These are phyloP conservation scores for Hesperia comma DNA, from an alignment of 2,888 invertebrate species.

Conservation along the genomic window DNA sequence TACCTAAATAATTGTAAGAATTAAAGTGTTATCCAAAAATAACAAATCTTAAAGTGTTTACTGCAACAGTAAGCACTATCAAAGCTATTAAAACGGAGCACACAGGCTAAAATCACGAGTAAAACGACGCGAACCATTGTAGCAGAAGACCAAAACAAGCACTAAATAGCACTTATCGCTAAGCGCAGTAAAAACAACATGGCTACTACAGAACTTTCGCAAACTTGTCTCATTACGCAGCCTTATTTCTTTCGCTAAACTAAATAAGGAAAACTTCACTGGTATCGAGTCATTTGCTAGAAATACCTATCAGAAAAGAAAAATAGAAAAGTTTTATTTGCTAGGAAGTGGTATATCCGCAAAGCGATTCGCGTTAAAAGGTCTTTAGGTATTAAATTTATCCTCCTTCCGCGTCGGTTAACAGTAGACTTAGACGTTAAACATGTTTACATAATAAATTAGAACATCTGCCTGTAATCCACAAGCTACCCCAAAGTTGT, in stretches of 20 bases:
- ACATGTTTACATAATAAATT: no score
- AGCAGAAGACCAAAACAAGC: slow-evolving; percentile 32
- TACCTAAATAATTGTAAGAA: no score
- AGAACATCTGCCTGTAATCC: no score
- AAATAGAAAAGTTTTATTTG: background rate
- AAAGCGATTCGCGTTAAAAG: background rate
- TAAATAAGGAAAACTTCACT: slow-evolving; percentile 47
- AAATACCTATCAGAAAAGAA: slow-evolving; percentile 9
- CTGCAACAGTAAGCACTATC: slow-evolving; percentile 24
- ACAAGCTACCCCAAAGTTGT: no score
- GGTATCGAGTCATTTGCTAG: slow-evolving; percentile 7
- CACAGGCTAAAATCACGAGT: slow-evolving; percentile 22
- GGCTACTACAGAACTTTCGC: slow-evolving; percentile 71
- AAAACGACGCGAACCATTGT: slow-evolving; percentile 25
- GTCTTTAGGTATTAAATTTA: no score
- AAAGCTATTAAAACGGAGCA: slow-evolving; percentile 28
- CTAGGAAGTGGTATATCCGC: background rate
- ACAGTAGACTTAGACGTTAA: no score
- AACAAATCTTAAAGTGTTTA: slow-evolving; percentile 3
- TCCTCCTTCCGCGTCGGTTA: no score
- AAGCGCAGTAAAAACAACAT: slow-evolving; percentile 71
- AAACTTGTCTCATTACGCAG: slow-evolving; percentile 77
- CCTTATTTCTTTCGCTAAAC: slow-evolving; percentile 70
- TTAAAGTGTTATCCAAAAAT: background rate
- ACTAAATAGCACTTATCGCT: slow-evolving; percentile 59